These are phyloP conservation scores for Calyptommatus sinebrachiatus DNA, from an alignment of 2,113 vertebrate genomes.

Conservation along the genomic window DNA sequence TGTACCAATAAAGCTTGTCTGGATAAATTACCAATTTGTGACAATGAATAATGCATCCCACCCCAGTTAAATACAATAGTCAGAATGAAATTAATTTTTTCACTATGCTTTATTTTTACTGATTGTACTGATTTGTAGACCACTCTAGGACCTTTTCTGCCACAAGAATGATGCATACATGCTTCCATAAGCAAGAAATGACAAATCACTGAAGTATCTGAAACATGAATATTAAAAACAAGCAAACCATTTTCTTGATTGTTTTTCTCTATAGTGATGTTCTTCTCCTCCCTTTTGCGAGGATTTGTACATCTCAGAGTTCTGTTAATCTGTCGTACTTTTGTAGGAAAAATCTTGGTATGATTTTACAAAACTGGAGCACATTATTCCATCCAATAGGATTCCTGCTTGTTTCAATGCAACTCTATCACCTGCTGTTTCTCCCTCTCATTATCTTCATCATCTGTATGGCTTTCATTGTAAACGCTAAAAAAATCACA, in stretches of 20 bases:
- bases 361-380: rapidly evolving
- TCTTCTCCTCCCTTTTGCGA: background rate
- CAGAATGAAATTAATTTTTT: background rate
- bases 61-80: background rate
- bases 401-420: slow-evolving; percentile 50
- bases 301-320: background rate
- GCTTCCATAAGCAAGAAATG: background rate
- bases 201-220: background rate
- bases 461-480: slow-evolving; percentile 66
- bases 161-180: background rate
- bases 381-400: background rate
- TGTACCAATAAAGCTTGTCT: background rate
- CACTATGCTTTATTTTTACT: background rate
- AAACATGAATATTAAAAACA: background rate
- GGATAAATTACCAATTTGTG: background rate
- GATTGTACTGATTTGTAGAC: background rate
- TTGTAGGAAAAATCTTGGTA: background rate
- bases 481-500: slow-evolving; percentile 44
- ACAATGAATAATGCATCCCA: background rate
- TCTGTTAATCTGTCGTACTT: slow-evolving; percentile 4
- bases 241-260: background rate
- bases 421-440: slow-evolving; percentile 72
- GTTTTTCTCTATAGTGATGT: background rate
- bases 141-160: background rate
- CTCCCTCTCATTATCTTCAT: slow-evolving; percentile 72